Evolutionary conservation across 2,797 vertebrate genomes (phyloP).

Genomic region (Chiloscyllium punctatum): DNA sequence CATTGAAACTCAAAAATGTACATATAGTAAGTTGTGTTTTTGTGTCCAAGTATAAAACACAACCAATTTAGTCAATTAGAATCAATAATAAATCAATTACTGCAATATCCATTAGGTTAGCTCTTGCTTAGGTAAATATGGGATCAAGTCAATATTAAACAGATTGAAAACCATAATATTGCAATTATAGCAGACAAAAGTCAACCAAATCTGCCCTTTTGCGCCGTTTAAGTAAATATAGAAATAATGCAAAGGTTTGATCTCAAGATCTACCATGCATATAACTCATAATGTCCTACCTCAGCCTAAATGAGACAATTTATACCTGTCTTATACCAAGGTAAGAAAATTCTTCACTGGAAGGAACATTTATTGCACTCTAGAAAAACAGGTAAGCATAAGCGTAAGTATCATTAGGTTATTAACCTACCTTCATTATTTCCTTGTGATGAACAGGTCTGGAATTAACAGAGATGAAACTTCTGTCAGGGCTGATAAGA

Average conservation of each 20-base stretch:
- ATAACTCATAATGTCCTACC: too few relatives aligned
- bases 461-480: slow-evolving; percentile 80
- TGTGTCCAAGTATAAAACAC: neutral
- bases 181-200: neutral
- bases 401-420: neutral
- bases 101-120: neutral
- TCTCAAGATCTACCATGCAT: neutral
- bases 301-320: neutral
- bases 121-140: neutral
- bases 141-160: neutral
- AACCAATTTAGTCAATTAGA: neutral
- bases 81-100: neutral
- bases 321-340: neutral
- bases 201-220: neutral
- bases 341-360: neutral
- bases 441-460: slow-evolving; percentile 84
- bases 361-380: neutral
- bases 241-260: neutral
- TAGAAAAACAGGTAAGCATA: neutral
- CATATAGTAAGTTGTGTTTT: neutral
- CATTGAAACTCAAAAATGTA: too few relatives aligned
- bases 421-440: slow-evolving; percentile 77
- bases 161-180: neutral
- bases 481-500: slow-evolving; percentile 74
- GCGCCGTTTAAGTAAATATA: neutral